Conservation (phyloP, 2,888 invertebrate genomes). For the Apamea epomidion region DNA sequence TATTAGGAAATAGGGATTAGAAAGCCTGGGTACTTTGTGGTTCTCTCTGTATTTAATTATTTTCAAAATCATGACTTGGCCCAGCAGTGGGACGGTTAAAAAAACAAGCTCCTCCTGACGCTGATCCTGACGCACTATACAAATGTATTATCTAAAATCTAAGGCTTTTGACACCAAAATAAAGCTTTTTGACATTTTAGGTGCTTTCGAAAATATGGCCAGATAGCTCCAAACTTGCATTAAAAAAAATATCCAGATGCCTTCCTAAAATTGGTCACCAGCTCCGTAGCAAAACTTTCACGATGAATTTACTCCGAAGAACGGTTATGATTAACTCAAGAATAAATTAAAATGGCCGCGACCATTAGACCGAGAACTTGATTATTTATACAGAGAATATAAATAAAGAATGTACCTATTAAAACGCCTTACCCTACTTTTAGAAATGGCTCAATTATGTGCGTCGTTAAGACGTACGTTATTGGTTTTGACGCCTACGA, state of each 20-base stretch:
- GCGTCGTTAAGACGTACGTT: slow-evolving; percentile 47
- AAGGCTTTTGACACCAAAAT: background rate
- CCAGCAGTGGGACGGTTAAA: background rate
- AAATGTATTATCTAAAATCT: background rate
- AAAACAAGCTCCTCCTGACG: background rate
- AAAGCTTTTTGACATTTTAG: background rate
- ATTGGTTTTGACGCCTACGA: slow-evolving; percentile 65
- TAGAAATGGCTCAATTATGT: slow-evolving; percentile 63
- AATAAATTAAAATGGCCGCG: slow-evolving; percentile 51
- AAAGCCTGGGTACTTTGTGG: background rate
- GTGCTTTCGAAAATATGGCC: background rate
- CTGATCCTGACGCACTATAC: background rate
- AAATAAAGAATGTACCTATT: slow-evolving; percentile 36
- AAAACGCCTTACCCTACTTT: slow-evolving; percentile 35
- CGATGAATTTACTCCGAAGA: slow-evolving; percentile 70
- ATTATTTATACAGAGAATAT: slow-evolving; percentile 47
- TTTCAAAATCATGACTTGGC: background rate
- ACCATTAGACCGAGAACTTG: slow-evolving; percentile 48
- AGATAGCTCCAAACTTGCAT: background rate
- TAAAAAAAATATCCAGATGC: background rate
- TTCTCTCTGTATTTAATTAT: background rate
- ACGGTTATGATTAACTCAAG: slow-evolving; percentile 70
- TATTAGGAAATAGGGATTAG: background rate
- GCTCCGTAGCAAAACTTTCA: slow-evolving; percentile 63
- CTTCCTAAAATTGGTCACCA: background rate